Evolutionary conservation across 1,140 invertebrate genomes (phyloP), one percentile per base, ranked within the genome.

Genomic region (Drosophila carrolli): DNA sequence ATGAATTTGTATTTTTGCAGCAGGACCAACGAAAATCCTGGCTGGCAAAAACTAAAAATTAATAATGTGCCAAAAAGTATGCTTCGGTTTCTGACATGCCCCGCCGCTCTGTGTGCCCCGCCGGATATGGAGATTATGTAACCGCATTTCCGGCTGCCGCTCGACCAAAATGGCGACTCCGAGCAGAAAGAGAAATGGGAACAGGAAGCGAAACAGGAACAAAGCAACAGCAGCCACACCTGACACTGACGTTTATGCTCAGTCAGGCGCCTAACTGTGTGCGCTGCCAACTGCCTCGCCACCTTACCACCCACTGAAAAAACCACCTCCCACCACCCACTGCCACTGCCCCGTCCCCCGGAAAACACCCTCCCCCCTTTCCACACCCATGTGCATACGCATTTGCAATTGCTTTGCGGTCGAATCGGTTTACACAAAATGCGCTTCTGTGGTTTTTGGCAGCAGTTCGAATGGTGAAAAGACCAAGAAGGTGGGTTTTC

Each of bases 351-450:
- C 23, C 23, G 23, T 23, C 29, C 9, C 5, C 9, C 4, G 11
- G 29, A 41, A 56, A 55, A 19, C 11, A 23, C 0, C 8, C 19
- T 19, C 37, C 40, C 37, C 46, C 60, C 32, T 14, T 51, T 51
- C 10, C 5, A 7, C 50, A 53, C 14, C 32, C 32, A 16, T 48
- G 53, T 55, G 51, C 67, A 60, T 73, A 62, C 70, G 79, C 75
- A 88, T 73, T 82, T 78, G 73, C 83, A 82, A 86, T 88, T 88
- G 83, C 82, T 66, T 88, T 86, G 83, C 75, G 83, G 83, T 86
- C 61, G 70, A 82, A 54, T 88, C 78, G 78, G 78, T 79, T 88
- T 88, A 85, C 75, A 82, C 83, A 82, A 86, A 85, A 85, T 85
- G 83, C 73, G 83, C 82, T 81, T 85, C 75, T 85, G 83, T 78